A percentile compares a stretch with the other conserved stretches of the same genome.
phyloP scores from a whole-genome alignment of 2,113 vertebrate species.

The Hippocampus comes region DNA sequence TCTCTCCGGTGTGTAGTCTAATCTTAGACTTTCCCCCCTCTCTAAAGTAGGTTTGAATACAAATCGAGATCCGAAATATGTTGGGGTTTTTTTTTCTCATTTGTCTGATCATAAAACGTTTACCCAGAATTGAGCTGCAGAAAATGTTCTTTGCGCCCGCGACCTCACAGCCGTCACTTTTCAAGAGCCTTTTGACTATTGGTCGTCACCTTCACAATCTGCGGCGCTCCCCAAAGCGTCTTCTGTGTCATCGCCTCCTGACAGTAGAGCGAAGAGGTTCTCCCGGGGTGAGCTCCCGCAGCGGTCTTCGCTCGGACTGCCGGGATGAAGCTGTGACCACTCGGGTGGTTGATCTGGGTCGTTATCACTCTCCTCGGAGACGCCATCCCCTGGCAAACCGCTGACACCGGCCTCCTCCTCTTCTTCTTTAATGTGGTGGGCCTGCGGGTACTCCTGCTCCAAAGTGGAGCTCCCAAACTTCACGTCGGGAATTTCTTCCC shows the following conservation, averaged over 20 bases:
- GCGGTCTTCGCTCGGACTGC: not conserved
- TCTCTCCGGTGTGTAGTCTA: too few species aligned
- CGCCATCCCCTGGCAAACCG: not conserved
- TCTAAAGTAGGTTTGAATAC: too few species aligned
- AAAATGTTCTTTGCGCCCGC: too few species aligned
- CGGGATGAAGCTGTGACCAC: not conserved
- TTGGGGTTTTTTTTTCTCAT: too few species aligned
- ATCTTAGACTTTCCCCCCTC: too few species aligned
- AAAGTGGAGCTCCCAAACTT: not conserved
- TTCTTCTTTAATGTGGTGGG: not conserved
- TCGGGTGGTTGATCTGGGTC: not conserved
- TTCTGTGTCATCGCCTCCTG: not conserved
- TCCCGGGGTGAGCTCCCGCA: not conserved
- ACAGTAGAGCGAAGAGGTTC: not conserved
- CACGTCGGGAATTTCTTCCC: too few species aligned
- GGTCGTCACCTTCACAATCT: not conserved
- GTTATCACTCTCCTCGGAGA: not conserved
- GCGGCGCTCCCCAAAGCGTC: not conserved
- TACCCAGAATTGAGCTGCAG: not conserved
- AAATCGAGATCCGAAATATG: too few species aligned
- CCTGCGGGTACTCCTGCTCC: not conserved
- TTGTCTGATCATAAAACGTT: too few species aligned
- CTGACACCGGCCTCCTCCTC: not conserved
- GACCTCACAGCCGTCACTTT: too few species aligned
- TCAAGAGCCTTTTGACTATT: not conserved